Base-by-base conservation (phyloP, 2,888 invertebrate genomes). In the Aleiodes leptofemur region DNA sequence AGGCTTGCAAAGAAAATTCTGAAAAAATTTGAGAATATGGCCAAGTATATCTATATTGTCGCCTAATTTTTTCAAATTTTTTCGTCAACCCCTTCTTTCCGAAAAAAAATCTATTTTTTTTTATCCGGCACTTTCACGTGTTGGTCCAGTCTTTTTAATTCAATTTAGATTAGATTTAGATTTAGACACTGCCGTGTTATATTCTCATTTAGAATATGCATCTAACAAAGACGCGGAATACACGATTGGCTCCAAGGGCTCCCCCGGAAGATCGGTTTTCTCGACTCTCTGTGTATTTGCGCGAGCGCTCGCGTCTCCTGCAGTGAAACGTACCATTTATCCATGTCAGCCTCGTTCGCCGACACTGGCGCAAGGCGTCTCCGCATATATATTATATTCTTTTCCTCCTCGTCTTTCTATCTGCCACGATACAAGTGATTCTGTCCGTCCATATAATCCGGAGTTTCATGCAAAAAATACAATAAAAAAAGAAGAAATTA, bases 341-440 rank as follows among this genome's bases (percentile, higher is more conserved):
- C 88, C 85, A 86, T 84, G 88, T 88, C 88, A 86, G 84, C 84
- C 86, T 85, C 87, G 84, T 86, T 87, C 86, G 85, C 83, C 84
- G 83, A 83, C 86, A 79, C 82, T 51, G 68, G 64, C 82, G 81
- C 80, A 79, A 83, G 82, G 80, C 81, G 80, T 81, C 82, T 79
- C 80, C 83, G 80, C 76, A 78, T 74, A 73, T 73, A 75, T 59
- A 48, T 56, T 71, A 48, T 70, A 61, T 55, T 53, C 53, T 31
- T 70, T 55, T 70, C 55, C 55, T 38, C 8, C 38, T 38, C 38
- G 13, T 56, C 56, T 56, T 70, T 38, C 56, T 56, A 70, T 55
- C n/a, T 53, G 38, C 55, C 53, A 53, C 55, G 31, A 51, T 53
- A 43, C 56, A 55, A 43, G 31, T 55, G 38, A 31, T 13, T 23